phyloP scores from a whole-genome alignment of 2,888 invertebrate species.

The Tethea ocularis region DNA sequence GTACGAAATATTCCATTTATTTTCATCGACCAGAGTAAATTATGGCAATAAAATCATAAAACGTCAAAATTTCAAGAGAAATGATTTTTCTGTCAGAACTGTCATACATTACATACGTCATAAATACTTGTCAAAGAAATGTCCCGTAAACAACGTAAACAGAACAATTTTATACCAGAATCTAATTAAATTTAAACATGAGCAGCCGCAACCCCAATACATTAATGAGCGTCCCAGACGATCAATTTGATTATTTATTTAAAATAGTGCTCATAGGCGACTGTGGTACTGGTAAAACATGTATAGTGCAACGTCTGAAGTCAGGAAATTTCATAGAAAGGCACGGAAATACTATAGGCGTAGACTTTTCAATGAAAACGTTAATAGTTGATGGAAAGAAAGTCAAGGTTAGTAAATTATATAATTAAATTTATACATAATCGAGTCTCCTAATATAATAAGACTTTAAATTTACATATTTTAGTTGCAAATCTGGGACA shows the following conservation, averaged over 20 bases:
- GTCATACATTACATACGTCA: too few relatives aligned
- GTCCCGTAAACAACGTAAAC: slow-evolving; percentile 64
- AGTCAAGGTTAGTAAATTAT: slow-evolving; percentile 90
- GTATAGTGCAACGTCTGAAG: slow-evolving; percentile 97
- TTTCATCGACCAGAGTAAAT: too few relatives aligned
- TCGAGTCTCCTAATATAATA: not conserved
- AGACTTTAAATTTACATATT: slow-evolving; percentile 23
- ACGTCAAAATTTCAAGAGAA: too few relatives aligned
- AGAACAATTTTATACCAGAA: slow-evolving; percentile 27
- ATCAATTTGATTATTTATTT: slow-evolving; percentile 96
- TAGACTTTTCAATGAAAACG: slow-evolving; percentile 99
- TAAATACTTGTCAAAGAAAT: slow-evolving; percentile 18
- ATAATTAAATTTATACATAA: slow-evolving; percentile 34
- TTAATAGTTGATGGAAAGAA: slow-evolving; percentile 96
- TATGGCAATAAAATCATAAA: too few relatives aligned
- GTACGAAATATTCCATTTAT: too few relatives aligned
- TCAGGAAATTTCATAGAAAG: slow-evolving; percentile 97
- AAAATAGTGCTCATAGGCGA: slow-evolving; percentile 97
- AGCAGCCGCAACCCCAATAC: slow-evolving; percentile 90
- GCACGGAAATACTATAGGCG: slow-evolving; percentile 98
- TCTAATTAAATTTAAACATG: slow-evolving; percentile 76
- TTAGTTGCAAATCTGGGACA: slow-evolving; percentile 98
- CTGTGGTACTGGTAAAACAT: slow-evolving; percentile 96
- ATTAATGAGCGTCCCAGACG: slow-evolving; percentile 90
- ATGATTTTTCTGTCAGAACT: too few relatives aligned